Evolutionary conservation across 2,113 vertebrate species (phyloP), one percentile per base, ranked within the genome.

Genomic region (Cnemophilus loriae): DNA sequence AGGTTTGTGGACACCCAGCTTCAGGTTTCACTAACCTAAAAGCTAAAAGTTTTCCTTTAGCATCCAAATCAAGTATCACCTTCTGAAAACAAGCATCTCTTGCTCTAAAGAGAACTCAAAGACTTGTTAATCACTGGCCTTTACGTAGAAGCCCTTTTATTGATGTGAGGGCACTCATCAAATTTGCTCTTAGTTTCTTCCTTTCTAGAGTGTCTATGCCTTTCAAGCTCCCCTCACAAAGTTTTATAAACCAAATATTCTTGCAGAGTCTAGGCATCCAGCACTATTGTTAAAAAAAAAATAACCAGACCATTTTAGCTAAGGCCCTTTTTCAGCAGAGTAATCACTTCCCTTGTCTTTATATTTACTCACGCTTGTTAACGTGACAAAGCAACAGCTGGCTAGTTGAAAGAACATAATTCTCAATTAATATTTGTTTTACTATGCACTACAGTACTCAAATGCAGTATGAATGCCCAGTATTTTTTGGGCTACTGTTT

Each of bases 121-220:
- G 8, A 49, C 11, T 69, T 23, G 3, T 32, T 64, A 39, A 60
- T 41, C 55, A 56, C 50, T 14, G 52, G 18, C 13, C 7, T 42
- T 49, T 37, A 55, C 0, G 0, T 1, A 64, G 21, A 10, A 69
- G 56, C 2, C 8, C 5, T 67, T 61, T 47, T 10, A 55, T 0
- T 33, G 27, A 44, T 9, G 16, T 24, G 32, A 86, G 19, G 30
- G 35, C 27, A 63, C 21, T 46, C 49, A 28, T 3, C 37, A 53
- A 57, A 63, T 37, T 26, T 49, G 42, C n/a, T 84, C 32, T 33
- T 42, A 17, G 14, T 39, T 92, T 50, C 24, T 32, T 70, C 24
- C 55, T n/a, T 59, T 55, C 50, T 57, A 16, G 24, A 35, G 7
- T 37, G 14, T 16, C 46, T 44, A 4, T 9, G 9, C 3, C 56